phyloP scores from a whole-genome alignment of 2,888 invertebrate species.

The Ophion obscuratus region DNA sequence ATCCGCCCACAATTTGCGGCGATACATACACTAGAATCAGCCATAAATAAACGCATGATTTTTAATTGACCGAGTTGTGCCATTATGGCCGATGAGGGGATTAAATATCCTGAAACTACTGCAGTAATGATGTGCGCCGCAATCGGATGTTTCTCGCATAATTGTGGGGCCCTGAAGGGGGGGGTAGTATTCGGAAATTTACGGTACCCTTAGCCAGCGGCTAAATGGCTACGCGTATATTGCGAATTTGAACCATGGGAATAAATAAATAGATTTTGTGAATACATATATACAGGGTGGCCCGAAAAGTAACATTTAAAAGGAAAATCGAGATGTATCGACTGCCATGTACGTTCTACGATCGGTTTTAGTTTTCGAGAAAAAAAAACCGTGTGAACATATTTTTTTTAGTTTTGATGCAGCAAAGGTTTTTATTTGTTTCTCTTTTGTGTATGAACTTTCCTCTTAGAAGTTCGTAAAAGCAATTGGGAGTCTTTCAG shows the following conservation, averaged over 20 bases:
- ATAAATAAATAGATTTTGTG: slow-evolving; percentile 37
- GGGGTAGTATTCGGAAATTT: slow-evolving; percentile 40
- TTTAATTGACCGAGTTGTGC: neutral
- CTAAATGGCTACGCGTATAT: slow-evolving; percentile 47
- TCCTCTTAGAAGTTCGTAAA: too few species aligned
- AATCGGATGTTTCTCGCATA: slow-evolving; percentile 47
- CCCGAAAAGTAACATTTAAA: too few species aligned
- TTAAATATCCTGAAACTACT: slow-evolving; percentile 3
- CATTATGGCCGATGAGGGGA: neutral
- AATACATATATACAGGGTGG: neutral
- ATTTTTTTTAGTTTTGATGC: too few species aligned
- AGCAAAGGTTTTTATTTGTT: too few species aligned
- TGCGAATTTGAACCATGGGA: slow-evolving; percentile 51
- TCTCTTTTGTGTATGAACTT: too few species aligned
- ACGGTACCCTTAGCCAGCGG: slow-evolving; percentile 28
- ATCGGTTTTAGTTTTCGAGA: too few species aligned
- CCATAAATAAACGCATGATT: neutral
- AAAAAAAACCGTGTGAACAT: too few species aligned
- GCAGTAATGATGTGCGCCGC: slow-evolving; percentile 13
- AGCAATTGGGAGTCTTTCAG: too few species aligned
- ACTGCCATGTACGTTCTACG: too few species aligned
- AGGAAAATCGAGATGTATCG: too few species aligned
- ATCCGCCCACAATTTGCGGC: neutral
- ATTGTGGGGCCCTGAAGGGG: slow-evolving; percentile 13
- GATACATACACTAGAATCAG: neutral